Conservation (phyloP, 2,888 invertebrate genomes). For the Amblyjoppa fuscipennis region DNA sequence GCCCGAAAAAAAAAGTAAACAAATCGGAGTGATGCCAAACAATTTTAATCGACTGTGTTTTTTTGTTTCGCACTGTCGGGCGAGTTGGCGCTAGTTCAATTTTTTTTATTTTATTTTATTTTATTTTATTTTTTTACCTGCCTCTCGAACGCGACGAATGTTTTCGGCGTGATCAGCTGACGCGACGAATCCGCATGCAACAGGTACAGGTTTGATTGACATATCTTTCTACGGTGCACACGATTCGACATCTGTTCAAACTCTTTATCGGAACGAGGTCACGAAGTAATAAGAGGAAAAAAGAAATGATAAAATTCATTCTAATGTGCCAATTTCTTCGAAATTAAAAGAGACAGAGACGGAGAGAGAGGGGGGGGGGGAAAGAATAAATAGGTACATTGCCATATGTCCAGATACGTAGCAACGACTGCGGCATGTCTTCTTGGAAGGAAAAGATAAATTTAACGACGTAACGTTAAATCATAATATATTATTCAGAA, state of each 20-base stretch:
- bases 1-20: conserved; percentile 48
- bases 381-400: conserved; percentile 59
- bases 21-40: conserved; percentile 80
- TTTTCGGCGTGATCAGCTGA: conserved; percentile 71
- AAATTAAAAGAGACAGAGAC: conserved; percentile 67
- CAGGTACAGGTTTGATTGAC: conserved; percentile 78
- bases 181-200: conserved; percentile 71
- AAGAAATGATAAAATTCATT: conserved; percentile 75
- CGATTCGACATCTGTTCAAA: conserved; percentile 74
- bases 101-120: conserved; percentile 19
- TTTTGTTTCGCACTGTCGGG: neutral
- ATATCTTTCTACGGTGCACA: conserved; percentile 83
- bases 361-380: neutral
- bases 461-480: conserved; percentile 76
- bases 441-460: conserved; percentile 72
- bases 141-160: conserved; percentile 32
- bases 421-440: conserved; percentile 74
- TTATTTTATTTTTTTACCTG: neutral
- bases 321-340: conserved; percentile 83
- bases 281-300: conserved; percentile 66
- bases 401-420: conserved; percentile 66
- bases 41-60: conserved; percentile 44
- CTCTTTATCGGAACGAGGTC: conserved; percentile 46
- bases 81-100: conserved; percentile 1
- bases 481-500: conserved; percentile 70